These are phyloP conservation scores for Monopterus albus DNA, from an alignment of 2,113 vertebrate species.

Conservation along the genomic window DNA sequence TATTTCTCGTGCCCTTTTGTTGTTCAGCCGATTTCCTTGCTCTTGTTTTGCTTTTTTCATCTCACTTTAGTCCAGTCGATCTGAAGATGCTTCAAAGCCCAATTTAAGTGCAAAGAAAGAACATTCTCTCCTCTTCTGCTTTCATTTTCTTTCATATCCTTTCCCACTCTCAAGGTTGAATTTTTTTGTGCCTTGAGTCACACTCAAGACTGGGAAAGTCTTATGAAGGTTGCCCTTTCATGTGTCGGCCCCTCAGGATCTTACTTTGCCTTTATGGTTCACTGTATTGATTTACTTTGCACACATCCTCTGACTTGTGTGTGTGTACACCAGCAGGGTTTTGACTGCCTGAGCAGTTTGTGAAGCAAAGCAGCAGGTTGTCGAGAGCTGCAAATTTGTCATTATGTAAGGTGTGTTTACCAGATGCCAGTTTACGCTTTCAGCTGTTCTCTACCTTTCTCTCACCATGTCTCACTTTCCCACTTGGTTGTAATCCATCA, in stretches of 20 bases:
- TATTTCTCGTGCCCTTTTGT: constrained; percentile 20
- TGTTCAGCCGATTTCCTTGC: constrained; percentile 9
- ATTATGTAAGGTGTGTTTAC: constrained; percentile 67
- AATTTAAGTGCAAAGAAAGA: constrained; percentile 17
- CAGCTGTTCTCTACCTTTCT: constrained; percentile 31
- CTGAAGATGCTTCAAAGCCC: constrained; percentile 28
- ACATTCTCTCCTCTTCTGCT: neutral
- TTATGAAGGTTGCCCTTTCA: constrained; percentile 27
- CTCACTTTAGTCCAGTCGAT: constrained; percentile 28
- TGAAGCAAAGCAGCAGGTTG: constrained; percentile 60
- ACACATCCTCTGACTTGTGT: neutral
- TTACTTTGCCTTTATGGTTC: constrained; percentile 16
- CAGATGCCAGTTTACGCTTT: constrained; percentile 58
- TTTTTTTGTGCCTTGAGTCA: constrained; percentile 21
- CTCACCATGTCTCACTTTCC: constrained; percentile 14
- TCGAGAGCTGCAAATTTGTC: constrained; percentile 50
- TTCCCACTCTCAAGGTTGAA: neutral
- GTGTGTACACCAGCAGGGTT: neutral
- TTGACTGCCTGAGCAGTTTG: constrained; percentile 48
- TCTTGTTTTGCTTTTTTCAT: constrained; percentile 39
- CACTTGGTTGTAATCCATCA: neutral
- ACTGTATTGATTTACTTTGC: constrained; percentile 27
- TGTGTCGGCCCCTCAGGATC: constrained; percentile 9
- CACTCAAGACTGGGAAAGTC: constrained; percentile 35
- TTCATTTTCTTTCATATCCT: constrained; percentile 35